Percentiles rank a stretch among this genome's conserved stretches.
Conservation (phyloP, 1,140 invertebrate species). For the Brachionus koreanus region DNA sequence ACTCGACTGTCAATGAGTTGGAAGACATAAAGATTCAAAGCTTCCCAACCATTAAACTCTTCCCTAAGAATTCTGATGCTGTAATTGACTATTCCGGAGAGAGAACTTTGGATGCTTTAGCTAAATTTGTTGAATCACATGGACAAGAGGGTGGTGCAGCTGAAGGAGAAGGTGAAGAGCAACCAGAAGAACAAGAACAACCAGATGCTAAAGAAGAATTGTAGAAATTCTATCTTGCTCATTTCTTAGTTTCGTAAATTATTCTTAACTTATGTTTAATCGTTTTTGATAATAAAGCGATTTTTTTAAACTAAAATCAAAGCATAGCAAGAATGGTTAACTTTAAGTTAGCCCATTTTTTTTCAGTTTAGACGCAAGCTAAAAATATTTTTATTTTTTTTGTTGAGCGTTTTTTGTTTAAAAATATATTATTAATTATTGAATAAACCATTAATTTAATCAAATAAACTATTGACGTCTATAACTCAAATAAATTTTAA, state of each 20-base stretch:
- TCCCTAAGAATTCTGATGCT: slow-evolving; percentile 84
- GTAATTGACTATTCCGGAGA: slow-evolving; percentile 90
- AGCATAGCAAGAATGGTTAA: neutral
- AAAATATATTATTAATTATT: slow-evolving; percentile 7
- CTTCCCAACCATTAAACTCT: slow-evolving; percentile 95
- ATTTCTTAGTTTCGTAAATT: neutral
- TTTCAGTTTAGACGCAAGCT: slow-evolving; percentile 3
- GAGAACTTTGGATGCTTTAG: slow-evolving; percentile 84
- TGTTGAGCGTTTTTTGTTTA: slow-evolving; percentile 9
- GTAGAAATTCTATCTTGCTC: neutral
- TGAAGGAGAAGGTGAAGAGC: slow-evolving; percentile 38
- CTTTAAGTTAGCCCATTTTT: neutral
- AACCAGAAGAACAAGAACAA: neutral
- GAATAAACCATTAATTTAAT: neutral
- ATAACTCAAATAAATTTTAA: neutral
- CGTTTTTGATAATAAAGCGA: neutral
- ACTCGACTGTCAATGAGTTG: slow-evolving; percentile 92
- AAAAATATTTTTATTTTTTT: slow-evolving; percentile 18
- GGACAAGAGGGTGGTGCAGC: slow-evolving; percentile 67
- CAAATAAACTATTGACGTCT: slow-evolving; percentile 10
- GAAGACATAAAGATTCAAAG: slow-evolving; percentile 78
- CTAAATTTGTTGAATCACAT: slow-evolving; percentile 81
- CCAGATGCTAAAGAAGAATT: slow-evolving; percentile 15
- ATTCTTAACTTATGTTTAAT: neutral
- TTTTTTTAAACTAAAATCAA: neutral